phyloP scores from a whole-genome alignment of 2,888 invertebrate genomes.

The Hecatera dysodea region DNA sequence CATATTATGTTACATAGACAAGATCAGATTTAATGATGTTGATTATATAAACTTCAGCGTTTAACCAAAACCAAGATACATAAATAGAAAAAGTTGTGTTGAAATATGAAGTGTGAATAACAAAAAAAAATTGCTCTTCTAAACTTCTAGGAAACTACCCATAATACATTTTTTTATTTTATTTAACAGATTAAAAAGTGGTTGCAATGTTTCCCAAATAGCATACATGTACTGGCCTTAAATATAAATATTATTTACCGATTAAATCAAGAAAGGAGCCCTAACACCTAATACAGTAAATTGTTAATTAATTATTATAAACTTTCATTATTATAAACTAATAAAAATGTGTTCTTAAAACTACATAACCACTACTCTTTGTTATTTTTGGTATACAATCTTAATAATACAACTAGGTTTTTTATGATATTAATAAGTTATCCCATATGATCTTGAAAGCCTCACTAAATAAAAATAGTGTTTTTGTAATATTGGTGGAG shows the following conservation, averaged over 20 bases:
- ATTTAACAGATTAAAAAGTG: constrained; percentile 19
- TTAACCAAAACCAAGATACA: constrained; percentile 1
- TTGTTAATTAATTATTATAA: too few species aligned
- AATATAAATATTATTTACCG: constrained; percentile 9
- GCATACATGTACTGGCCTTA: constrained; percentile 52
- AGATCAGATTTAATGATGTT: constrained; percentile 1
- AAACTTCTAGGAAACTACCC: constrained; percentile 10
- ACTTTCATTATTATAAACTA: constrained; percentile 46
- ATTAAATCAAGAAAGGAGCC: constrained; percentile 12
- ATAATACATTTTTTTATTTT: not conserved
- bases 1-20: not conserved
- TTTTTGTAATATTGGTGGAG: not conserved
- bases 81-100: not conserved
- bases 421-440: constrained; percentile 43
- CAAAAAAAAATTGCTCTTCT: constrained; percentile 8
- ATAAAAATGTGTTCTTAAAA: constrained; percentile 61
- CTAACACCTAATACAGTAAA: constrained; percentile 26
- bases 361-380: constrained; percentile 70
- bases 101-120: not conserved
- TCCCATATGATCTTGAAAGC: constrained; percentile 25
- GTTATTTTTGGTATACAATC: constrained; percentile 81
- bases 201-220: constrained; percentile 10
- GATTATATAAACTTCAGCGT: not conserved
- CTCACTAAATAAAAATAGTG: constrained; percentile 5
- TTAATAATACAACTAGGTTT: constrained; percentile 54